Evolutionary conservation across 2,888 invertebrate genomes (phyloP), one percentile per base, ranked within the genome.

Genomic region (Nemotelus pantherinus): DNA sequence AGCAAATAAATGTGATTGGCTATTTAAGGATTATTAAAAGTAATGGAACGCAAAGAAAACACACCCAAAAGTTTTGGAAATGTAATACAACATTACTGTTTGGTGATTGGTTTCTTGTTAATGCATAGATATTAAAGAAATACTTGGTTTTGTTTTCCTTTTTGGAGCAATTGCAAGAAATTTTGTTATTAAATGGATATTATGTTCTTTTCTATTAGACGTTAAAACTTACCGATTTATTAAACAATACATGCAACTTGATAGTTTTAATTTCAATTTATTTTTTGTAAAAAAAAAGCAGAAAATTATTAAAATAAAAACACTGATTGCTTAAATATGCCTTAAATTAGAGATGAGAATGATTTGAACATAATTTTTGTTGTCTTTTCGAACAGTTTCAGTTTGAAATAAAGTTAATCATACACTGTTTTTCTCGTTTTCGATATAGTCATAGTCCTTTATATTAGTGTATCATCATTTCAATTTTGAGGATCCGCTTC

Each of bases 331-430:
- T 76, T 76, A 76, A 75, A 76, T 76, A 76, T 76, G 76, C 76
- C 76, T 76, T 76, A 76, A 74, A 64, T 47, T 76, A 64, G 67
- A 76, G 41, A 65, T 76, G 76, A 76, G 65, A 65, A 45, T 65
- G 9, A 65, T 55, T 76, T 65, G 76, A 71, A 65, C 76, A 50
- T 65, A 65, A 76, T 65, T 55, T 76, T 76, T 76, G 76, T 76
- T 76, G 76, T 76, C 76, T 76, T 74, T 76, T 76, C 76, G 76
- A 76, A 76, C 76, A 55, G 43, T 64, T 74, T 76, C 64, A 65
- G 76, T 76, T 76, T 76, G 65, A 76, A 76, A 76, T 76, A 76
- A 76, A 76, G 65, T 76, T 76, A 75, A 76, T 76, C 76, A 67
- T 76, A 55, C 60, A 63, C 64, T 76, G 47, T 71, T 0, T 25